Evolutionary conservation across 2,113 vertebrate genomes (phyloP).

Genomic region (Seriola aureovittata): DNA sequence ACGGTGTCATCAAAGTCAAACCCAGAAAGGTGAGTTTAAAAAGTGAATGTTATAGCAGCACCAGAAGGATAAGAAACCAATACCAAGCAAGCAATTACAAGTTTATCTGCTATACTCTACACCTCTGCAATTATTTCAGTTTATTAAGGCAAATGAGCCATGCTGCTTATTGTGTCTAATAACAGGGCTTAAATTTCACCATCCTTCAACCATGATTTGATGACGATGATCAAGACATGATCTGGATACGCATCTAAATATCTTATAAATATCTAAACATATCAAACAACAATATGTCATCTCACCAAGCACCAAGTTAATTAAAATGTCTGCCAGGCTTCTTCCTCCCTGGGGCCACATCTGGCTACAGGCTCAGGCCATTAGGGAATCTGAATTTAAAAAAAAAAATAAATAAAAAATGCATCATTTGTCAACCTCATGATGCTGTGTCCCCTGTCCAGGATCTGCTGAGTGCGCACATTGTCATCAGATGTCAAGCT

Average conservation of each 20-base stretch:
- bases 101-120: background rate
- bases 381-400: background rate
- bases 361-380: background rate
- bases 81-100: background rate
- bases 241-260: slow-evolving; percentile 4
- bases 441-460: background rate
- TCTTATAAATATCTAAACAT: background rate
- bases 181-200: background rate
- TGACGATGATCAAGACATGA: background rate
- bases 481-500: slow-evolving; percentile 37
- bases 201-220: background rate
- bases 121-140: slow-evolving; percentile 5
- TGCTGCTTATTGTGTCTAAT: background rate
- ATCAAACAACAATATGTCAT: background rate
- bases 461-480: slow-evolving; percentile 26
- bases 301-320: background rate
- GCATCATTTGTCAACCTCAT: slow-evolving; percentile 3
- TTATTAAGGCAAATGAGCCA: slow-evolving; percentile 13
- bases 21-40: slow-evolving; percentile 47
- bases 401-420: background rate
- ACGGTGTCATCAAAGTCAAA: slow-evolving; percentile 72
- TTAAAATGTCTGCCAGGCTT: background rate
- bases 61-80: background rate
- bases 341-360: background rate
- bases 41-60: slow-evolving; percentile 7